A percentile compares a stretch with the other conserved stretches of the same genome.
Evolutionary conservation across 2,888 invertebrate species (phyloP).

Genomic region (Galerucella nymphaeae): DNA sequence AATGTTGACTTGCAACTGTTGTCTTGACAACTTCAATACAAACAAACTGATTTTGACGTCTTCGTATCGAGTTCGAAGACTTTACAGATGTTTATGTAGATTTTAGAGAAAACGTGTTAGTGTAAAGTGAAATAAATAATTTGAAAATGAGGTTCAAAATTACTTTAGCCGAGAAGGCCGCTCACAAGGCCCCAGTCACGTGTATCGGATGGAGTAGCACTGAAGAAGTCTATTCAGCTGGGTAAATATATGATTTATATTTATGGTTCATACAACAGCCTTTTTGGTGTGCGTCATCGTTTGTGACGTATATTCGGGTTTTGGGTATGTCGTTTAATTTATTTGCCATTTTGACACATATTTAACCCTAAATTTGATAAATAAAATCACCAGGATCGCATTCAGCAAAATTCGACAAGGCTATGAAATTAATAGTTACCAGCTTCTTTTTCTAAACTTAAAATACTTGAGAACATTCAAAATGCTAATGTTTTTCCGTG

Average conservation of each 20-base stretch:
- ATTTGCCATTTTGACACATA: too few species aligned
- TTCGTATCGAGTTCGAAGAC: constrained; percentile 13
- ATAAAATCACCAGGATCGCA: too few species aligned
- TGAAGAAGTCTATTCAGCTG: constrained; percentile 92
- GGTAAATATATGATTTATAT: constrained; percentile 70
- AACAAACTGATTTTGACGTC: constrained; percentile 21
- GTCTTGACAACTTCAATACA: constrained; percentile 34
- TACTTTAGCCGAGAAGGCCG: constrained; percentile 78
- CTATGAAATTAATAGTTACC: too few species aligned
- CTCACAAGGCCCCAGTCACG: constrained; percentile 83
- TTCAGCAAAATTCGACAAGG: too few species aligned
- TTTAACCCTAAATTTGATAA: too few species aligned
- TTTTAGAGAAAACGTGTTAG: not conserved
- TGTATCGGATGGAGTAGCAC: constrained; percentile 94
- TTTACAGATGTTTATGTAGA: constrained; percentile 11
- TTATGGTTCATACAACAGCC: too few species aligned
- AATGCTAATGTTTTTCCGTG: too few species aligned
- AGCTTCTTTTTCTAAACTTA: too few species aligned
- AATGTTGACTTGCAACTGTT: constrained; percentile 16
- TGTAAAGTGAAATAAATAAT: constrained; percentile 21
- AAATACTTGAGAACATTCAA: too few species aligned
- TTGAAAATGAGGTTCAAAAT: constrained; percentile 84
- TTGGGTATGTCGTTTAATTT: too few species aligned
- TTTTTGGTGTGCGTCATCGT: too few species aligned
- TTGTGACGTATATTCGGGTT: too few species aligned